Evolutionary conservation across 2,113 vertebrate species (phyloP).

Genomic region (Engystomops pustulosus): DNA sequence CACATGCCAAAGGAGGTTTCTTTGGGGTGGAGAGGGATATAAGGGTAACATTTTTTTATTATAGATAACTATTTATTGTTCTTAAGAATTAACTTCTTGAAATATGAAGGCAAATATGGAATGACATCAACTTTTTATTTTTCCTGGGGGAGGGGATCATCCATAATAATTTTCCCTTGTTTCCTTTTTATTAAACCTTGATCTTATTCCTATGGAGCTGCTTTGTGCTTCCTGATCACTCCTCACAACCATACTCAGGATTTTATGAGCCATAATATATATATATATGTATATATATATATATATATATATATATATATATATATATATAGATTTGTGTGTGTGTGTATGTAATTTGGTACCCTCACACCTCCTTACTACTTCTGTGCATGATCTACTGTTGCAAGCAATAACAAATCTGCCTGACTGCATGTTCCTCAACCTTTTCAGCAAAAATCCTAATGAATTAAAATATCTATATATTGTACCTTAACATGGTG

Average conservation of each 20-base stretch:
- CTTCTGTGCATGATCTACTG: slow-evolving; percentile 56
- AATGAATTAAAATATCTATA: slow-evolving; percentile 39
- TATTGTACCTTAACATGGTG: slow-evolving; percentile 42
- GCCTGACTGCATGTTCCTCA: slow-evolving; percentile 58
- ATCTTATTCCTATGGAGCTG: slow-evolving; percentile 54
- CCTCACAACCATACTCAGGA: slow-evolving; percentile 67
- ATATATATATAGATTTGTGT: background rate
- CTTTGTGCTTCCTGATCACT: slow-evolving; percentile 53
- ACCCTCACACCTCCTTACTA: background rate
- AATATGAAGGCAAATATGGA: background rate
- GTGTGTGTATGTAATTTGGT: background rate
- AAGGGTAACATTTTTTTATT: slow-evolving; percentile 53
- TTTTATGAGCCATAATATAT: slow-evolving; percentile 68
- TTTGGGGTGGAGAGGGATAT: slow-evolving; percentile 61
- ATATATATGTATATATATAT: slow-evolving; percentile 8
- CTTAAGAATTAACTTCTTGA: slow-evolving; percentile 38
- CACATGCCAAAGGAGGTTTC: slow-evolving; percentile 53
- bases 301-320: slow-evolving; percentile 33
- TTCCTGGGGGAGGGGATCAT: background rate
- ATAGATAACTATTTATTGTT: slow-evolving; percentile 30
- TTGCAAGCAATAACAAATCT: slow-evolving; percentile 61
- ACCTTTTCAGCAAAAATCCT: slow-evolving; percentile 2
- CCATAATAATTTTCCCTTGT: slow-evolving; percentile 18
- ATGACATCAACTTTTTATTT: slow-evolving; percentile 13
- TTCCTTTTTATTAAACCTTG: slow-evolving; percentile 48